Evolutionary conservation across 37 sponge, comb jelly and placozoan species (phyloP), one percentile per base, ranked within the genome.

Genomic region (Chondrosia reniformis): DNA sequence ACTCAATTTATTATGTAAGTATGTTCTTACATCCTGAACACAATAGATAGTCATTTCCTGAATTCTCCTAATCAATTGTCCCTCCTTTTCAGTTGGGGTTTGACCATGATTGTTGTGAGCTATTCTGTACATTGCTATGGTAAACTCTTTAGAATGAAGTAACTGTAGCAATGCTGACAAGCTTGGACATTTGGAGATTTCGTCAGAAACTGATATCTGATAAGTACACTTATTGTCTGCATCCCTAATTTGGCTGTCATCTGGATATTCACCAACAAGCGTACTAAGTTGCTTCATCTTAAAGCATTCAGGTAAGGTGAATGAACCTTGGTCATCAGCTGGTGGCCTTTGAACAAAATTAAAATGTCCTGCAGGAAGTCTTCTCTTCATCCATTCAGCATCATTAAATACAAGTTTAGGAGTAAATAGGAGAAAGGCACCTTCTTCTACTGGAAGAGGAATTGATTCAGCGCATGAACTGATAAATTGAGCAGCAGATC

Each of bases 241-340:
- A 46, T 75, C 46, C 30, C 55, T 19, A 4, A 55, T 77, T 15
- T 77, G 78, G 22, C 61, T 62, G 9, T 62, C 78, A 62, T 61
- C 79, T 15, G 79, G 79, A 21, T 56, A 58, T 62, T 56, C 55
- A 5, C 34, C 24, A 38, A 79, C 38, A 36, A 59, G 34, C 7
- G 2, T 79, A 12, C 40, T 46, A 19, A 81, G 32, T 12, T 46
- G 45, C 12, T 46, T 27, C 43, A 69, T 44, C 22, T 44, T 44
- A 36, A 69, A 24, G 13, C 72, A 69, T 19, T 37, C 19, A 2
- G 72, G 72, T 1, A 69, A 39, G n/a, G 72, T 69, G 24, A 21
- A 13, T 21, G 24, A 1, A 17, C 36, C 36, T 25, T 40, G 32
- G 24, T 24, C 9, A 2, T 69, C 72, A 19, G 36, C 1, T 21